These are phyloP conservation scores for Branchinecta lindahli DNA, from an alignment of 1,140 invertebrate genomes.

Conservation along the genomic window DNA sequence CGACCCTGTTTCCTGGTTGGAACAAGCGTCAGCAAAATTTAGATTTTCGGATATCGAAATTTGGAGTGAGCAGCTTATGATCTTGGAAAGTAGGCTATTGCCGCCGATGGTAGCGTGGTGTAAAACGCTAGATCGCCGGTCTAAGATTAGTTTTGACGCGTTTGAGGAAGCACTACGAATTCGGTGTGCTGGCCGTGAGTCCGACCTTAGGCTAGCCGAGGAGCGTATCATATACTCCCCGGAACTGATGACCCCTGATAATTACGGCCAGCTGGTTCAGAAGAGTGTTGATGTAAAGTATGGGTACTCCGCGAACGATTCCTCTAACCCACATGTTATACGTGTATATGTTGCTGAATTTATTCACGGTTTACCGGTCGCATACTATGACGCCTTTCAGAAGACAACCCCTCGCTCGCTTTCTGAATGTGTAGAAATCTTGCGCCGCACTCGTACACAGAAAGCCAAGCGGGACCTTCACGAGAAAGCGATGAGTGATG, in stretches of 20 bases:
- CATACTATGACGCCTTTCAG: not conserved
- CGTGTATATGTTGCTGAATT: not conserved
- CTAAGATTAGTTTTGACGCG: not conserved
- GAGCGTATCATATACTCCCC: not conserved
- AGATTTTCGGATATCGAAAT: not conserved
- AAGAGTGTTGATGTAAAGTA: conserved; percentile 2
- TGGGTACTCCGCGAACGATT: not conserved
- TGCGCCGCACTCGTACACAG: no score
- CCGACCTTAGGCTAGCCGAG: not conserved
- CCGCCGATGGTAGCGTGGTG: not conserved
- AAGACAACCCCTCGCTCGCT: not conserved
- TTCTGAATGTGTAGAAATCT: no score
- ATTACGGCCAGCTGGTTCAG: not conserved
- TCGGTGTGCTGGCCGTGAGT: not conserved
- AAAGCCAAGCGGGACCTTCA: not conserved
- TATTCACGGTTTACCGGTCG: not conserved
- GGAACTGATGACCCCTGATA: not conserved
- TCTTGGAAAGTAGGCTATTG: not conserved
- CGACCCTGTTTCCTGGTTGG: not conserved
- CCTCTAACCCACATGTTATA: not conserved
- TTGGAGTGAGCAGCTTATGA: not conserved
- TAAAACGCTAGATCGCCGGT: not conserved
- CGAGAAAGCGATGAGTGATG: no score
- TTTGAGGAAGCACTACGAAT: not conserved
- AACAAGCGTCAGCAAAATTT: not conserved